Conservation (phyloP, 2,797 vertebrate genomes). For the Gambusia yucatana region DNA sequence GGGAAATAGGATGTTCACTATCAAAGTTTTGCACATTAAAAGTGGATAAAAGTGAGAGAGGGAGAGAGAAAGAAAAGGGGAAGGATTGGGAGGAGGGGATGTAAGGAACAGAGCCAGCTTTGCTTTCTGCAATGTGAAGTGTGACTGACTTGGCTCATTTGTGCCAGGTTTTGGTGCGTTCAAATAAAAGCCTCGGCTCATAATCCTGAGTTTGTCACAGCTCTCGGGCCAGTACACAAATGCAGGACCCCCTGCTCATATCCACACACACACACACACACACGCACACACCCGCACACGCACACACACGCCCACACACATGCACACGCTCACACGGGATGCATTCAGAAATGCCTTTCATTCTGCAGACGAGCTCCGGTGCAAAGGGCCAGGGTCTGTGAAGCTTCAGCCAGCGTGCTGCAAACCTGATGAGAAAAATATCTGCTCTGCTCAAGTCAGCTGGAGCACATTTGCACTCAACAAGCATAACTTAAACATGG, state of each 20-base stretch:
- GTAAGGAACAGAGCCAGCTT: conserved; percentile 36
- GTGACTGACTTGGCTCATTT: conserved; percentile 69
- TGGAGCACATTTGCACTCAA: conserved; percentile 56
- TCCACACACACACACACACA: conserved; percentile 22
- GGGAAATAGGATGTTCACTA: conserved; percentile 72
- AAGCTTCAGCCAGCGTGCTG: conserved; percentile 38
- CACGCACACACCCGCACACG: conserved; percentile 25
- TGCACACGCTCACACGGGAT: conserved; percentile 11
- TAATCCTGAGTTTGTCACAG: conserved; percentile 72
- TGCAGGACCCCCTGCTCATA: conserved; percentile 52
- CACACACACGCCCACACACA: conserved; percentile 7
- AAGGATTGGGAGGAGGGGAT: conserved; percentile 22
- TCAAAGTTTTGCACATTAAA: conserved; percentile 76
- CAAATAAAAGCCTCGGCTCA: conserved; percentile 60
- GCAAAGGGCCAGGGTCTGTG: conserved; percentile 52
- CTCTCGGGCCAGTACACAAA: conserved; percentile 48
- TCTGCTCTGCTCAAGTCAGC: conserved; percentile 39
- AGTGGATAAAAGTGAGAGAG: conserved; percentile 68
- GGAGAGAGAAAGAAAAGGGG: conserved; percentile 34
- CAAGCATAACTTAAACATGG: conserved; percentile 48
- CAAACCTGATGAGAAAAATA: conserved; percentile 43
- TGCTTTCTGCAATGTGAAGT: conserved; percentile 56
- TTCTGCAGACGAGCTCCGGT: conserved; percentile 46
- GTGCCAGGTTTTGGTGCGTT: conserved; percentile 58
- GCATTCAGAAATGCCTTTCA: conserved; percentile 51